These are phyloP conservation scores for Sprattus sprattus DNA, from an alignment of 2,113 vertebrate species.

Conservation along the genomic window DNA sequence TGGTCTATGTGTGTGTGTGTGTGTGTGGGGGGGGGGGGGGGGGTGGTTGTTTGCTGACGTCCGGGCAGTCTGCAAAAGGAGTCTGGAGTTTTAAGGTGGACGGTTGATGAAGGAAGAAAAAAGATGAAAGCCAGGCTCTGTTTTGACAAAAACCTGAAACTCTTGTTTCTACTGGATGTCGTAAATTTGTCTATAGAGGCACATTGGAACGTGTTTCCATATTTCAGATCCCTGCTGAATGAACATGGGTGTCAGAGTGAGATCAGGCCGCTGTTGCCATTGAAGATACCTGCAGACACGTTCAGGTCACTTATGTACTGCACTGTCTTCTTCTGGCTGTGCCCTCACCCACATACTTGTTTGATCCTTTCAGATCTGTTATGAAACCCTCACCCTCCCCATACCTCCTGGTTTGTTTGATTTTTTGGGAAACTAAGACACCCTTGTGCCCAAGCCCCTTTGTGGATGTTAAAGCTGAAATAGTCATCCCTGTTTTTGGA, in stretches of 20 bases:
- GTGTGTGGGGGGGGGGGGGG: background rate
- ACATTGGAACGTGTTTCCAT: background rate
- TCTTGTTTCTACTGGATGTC: background rate
- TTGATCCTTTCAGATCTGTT: constrained; percentile 32
- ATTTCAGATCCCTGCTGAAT: background rate
- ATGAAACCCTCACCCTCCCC: constrained; percentile 36
- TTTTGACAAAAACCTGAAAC: background rate
- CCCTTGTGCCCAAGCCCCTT: background rate
- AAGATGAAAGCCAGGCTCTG: constrained; percentile 3
- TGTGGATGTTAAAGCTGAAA: background rate
- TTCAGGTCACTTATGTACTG: background rate
- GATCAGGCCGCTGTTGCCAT: background rate
- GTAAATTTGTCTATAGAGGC: background rate
- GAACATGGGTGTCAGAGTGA: background rate
- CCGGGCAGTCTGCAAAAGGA: background rate
- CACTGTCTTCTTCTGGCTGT: background rate
- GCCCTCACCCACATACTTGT: constrained; percentile 25
- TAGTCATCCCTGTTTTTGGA: background rate
- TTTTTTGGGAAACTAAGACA: background rate
- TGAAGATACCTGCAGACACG: background rate
- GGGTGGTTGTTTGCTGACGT: constrained; percentile 1
- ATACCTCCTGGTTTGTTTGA: background rate
- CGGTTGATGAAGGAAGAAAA: background rate
- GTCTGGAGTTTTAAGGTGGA: background rate
- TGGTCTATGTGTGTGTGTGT: background rate